phyloP scores from a whole-genome alignment of 2,113 vertebrate genomes.

The Lophura nycthemera region DNA sequence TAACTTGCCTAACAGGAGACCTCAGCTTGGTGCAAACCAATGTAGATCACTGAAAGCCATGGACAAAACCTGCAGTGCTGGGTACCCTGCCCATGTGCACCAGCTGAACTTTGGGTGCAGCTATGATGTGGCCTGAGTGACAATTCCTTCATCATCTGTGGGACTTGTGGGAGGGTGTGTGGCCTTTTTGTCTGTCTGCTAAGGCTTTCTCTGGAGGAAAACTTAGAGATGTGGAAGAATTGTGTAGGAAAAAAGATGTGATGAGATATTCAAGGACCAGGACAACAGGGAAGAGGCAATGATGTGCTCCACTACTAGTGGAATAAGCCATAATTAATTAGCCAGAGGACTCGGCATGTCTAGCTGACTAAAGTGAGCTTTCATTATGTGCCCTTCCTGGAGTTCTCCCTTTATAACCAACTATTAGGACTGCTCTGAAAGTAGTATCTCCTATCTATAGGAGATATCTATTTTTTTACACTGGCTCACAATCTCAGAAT shows the following conservation, averaged over 20 bases:
- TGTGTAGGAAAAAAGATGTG: background rate
- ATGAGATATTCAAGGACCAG: background rate
- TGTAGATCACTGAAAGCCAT: background rate
- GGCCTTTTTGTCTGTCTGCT: background rate
- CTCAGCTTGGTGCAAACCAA: background rate
- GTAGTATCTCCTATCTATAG: too few relatives aligned
- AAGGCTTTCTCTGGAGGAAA: background rate
- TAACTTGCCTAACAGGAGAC: too few relatives aligned
- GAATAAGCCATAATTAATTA: background rate
- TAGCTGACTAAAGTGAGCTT: background rate
- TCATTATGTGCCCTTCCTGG: background rate
- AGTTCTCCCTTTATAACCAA: background rate
- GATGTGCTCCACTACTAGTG: rapidly evolving
- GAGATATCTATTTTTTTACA: too few relatives aligned
- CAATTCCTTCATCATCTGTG: background rate
- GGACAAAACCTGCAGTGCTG: rapidly evolving
- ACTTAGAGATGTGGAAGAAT: background rate
- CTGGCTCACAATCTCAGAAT: too few relatives aligned
- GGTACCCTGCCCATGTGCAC: rapidly evolving
- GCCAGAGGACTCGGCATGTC: background rate
- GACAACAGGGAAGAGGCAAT: background rate
- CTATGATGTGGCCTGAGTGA: rapidly evolving
- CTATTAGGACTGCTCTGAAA: background rate
- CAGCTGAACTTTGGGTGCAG: background rate
- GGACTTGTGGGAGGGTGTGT: rapidly evolving